Conservation (phyloP, 2,888 invertebrate genomes). For the Drosophila multiciliata region DNA sequence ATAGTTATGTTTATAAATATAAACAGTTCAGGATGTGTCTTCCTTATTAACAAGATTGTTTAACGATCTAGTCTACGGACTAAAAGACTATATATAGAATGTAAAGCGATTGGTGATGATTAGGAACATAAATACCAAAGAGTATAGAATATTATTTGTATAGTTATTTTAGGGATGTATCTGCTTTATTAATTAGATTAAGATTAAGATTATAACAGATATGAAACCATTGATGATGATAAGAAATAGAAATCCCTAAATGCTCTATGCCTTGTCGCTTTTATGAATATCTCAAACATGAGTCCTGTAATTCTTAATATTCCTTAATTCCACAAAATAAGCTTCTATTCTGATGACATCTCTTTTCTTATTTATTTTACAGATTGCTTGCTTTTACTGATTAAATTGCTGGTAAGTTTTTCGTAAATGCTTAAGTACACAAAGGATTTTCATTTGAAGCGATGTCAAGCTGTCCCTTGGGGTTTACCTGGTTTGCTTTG, state of each 20-base stretch:
- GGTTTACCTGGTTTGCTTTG: conserved; percentile 1
- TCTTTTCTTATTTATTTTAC: conserved; percentile 41
- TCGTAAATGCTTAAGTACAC: conserved; percentile 16
- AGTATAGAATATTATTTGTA: background rate
- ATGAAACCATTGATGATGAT: too few relatives aligned
- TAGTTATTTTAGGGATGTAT: too few relatives aligned
- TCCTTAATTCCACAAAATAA: background rate
- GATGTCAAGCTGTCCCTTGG: conserved; percentile 1
- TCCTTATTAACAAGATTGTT: background rate
- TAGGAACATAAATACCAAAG: background rate
- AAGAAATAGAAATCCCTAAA: too few relatives aligned
- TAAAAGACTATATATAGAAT: background rate
- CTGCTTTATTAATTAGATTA: too few relatives aligned
- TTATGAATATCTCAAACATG: background rate
- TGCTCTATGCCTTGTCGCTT: too few relatives aligned
- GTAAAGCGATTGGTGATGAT: background rate
- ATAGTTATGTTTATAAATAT: background rate
- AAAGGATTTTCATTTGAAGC: conserved; percentile 18
- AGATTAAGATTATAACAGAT: too few relatives aligned
- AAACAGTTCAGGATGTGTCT: background rate
- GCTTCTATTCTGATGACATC: conserved; percentile 20
- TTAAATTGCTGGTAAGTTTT: conserved; percentile 57
- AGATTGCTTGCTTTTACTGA: conserved; percentile 59
- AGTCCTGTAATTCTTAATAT: background rate
- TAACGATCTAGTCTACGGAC: background rate